These are phyloP conservation scores for Aplysia californica DNA, from an alignment of 1,140 invertebrate species.

Conservation along the genomic window DNA sequence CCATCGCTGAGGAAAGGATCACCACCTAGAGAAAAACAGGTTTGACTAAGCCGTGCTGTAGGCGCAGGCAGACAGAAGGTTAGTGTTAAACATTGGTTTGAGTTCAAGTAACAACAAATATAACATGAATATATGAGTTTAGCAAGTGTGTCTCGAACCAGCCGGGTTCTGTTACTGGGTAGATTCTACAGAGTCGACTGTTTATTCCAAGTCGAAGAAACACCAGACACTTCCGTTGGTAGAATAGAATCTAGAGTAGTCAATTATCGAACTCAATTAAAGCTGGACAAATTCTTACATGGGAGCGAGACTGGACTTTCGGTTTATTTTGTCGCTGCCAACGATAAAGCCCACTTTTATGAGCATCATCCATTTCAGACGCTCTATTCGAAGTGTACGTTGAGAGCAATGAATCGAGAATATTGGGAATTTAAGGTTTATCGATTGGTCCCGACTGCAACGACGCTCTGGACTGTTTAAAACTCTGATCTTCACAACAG, in stretches of 20 bases:
- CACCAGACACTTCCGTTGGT: not conserved
- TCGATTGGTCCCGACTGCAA: too few relatives aligned
- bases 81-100: too few relatives aligned
- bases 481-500: too few relatives aligned
- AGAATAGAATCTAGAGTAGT: not conserved
- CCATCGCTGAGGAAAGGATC: too few relatives aligned
- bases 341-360: conserved; percentile 15
- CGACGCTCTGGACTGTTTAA: too few relatives aligned
- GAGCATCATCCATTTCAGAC: conserved; percentile 11
- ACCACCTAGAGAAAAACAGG: too few relatives aligned
- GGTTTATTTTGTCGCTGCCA: conserved; percentile 24
- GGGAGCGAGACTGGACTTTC: conserved; percentile 21
- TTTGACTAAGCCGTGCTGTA: too few relatives aligned
- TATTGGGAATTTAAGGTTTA: too few relatives aligned
- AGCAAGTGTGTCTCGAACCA: not conserved
- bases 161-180: not conserved
- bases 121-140: not conserved
- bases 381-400: too few relatives aligned
- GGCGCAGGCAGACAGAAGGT: too few relatives aligned
- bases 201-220: not conserved
- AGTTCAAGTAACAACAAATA: too few relatives aligned
- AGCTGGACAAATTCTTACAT: conserved; percentile 14
- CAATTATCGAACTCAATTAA: not conserved
- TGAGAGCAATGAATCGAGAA: too few relatives aligned
- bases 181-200: not conserved